A percentile compares a stretch with the other conserved stretches of the same genome.
Conservation (phyloP, 92 coral and sea anemone species). For the Palythoa grandiflora region DNA sequence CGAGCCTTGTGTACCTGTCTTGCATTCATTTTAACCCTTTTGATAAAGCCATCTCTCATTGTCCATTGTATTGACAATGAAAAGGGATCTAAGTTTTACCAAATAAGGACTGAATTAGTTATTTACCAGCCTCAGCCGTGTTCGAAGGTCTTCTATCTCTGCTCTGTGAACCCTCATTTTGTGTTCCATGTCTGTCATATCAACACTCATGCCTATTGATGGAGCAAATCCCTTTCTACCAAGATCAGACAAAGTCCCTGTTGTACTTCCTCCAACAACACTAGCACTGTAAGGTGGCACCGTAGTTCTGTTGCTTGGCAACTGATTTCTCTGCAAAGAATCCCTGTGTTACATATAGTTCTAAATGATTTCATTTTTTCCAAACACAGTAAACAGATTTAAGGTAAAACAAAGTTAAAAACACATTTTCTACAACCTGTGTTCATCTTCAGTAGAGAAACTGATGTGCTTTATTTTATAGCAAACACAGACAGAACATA, state of each 20-base stretch:
- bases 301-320: neutral
- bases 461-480: too few species aligned
- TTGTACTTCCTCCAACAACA: neutral
- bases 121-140: slow-evolving; percentile 76
- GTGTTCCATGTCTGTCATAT: slow-evolving; percentile 55
- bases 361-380: neutral
- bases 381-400: too few species aligned
- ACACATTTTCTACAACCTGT: too few species aligned
- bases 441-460: too few species aligned
- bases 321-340: neutral
- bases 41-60: too few species aligned
- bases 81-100: neutral
- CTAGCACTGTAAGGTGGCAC: neutral
- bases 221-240: slow-evolving; percentile 48
- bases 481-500: too few species aligned
- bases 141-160: slow-evolving; percentile 73
- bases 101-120: neutral
- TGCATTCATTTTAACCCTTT: too few species aligned
- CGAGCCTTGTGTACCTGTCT: too few species aligned
- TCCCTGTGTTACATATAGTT: neutral
- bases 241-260: slow-evolving; percentile 28
- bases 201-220: slow-evolving; percentile 47
- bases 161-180: slow-evolving; percentile 54
- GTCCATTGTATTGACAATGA: too few species aligned
- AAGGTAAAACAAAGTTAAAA: too few species aligned